Evolutionary conservation across 2,797 vertebrate species (phyloP).

Genomic region (Apogon hyalosoma): DNA sequence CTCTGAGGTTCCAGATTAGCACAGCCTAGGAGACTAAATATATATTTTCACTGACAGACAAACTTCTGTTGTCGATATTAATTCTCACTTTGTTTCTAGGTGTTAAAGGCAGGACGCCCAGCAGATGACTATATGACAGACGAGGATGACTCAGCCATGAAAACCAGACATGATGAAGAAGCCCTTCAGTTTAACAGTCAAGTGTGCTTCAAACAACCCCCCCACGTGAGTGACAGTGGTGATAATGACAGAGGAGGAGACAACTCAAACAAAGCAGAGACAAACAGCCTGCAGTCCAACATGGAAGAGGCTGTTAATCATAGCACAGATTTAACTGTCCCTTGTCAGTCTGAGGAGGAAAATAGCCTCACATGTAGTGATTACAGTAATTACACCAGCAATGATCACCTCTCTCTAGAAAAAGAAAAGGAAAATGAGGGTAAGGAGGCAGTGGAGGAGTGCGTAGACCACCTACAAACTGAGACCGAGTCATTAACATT

Average conservation of each 20-base stretch:
- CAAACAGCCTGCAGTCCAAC: neutral
- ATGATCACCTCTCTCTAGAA: neutral
- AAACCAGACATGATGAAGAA: constrained; percentile 20
- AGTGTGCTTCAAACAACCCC: neutral
- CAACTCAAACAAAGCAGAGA: neutral
- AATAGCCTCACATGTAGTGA: neutral
- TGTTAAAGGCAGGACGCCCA: constrained; percentile 21
- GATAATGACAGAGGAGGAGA: neutral
- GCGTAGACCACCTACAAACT: neutral
- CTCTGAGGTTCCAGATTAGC: neutral
- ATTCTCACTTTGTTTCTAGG: constrained; percentile 35
- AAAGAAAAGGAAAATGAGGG: neutral
- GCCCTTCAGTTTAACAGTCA: neutral
- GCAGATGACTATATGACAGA: constrained; percentile 10
- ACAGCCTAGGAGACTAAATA: neutral
- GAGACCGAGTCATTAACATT: neutral
- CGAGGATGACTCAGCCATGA: constrained; percentile 1
- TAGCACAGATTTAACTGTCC: neutral
- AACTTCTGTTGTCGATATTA: neutral
- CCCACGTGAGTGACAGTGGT: neutral
- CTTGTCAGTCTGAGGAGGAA: constrained; percentile 8
- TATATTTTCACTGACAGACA: neutral
- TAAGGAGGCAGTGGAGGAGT: constrained; percentile 3
- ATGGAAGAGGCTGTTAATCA: neutral
- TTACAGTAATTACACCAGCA: neutral